These are phyloP conservation scores for Epinephelus coioides DNA, from an alignment of 2,797 vertebrate genomes.

Conservation along the genomic window DNA sequence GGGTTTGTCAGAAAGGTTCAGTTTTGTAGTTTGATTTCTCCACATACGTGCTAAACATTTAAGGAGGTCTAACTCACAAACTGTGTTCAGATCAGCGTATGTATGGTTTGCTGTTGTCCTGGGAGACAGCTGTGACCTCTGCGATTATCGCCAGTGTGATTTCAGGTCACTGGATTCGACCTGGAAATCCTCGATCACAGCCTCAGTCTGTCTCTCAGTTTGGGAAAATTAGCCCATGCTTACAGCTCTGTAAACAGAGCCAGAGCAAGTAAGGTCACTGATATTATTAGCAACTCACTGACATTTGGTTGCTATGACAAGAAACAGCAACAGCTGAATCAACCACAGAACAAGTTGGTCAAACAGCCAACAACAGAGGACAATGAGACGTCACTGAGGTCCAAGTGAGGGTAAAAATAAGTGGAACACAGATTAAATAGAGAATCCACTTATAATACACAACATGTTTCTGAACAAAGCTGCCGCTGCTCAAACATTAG, in stretches of 20 bases:
- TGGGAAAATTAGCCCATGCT: conserved; percentile 22
- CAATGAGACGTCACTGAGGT: not conserved
- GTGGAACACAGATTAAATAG: not conserved
- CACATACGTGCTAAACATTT: not conserved
- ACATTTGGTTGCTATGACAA: conserved; percentile 66
- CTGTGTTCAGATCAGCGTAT: not conserved
- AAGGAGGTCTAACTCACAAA: not conserved
- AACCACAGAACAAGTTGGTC: not conserved
- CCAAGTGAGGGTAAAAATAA: not conserved
- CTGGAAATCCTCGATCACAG: conserved; percentile 1
- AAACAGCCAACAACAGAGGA: not conserved
- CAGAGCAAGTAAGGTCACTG: conserved; percentile 51
- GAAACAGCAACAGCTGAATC: conserved; percentile 48
- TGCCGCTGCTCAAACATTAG: not conserved
- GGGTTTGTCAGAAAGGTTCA: too few species aligned
- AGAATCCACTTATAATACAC: not conserved
- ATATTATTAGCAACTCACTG: conserved; percentile 64
- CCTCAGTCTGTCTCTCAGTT: not conserved
- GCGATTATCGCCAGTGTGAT: not conserved
- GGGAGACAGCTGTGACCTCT: not conserved
- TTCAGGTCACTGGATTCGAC: not conserved
- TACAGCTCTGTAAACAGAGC: conserved; percentile 19
- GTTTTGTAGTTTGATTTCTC: not conserved
- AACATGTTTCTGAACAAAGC: not conserved
- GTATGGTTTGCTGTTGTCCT: too few species aligned